phyloP scores from a whole-genome alignment of 2,888 invertebrate genomes.

The Boloria euphrosyne region DNA sequence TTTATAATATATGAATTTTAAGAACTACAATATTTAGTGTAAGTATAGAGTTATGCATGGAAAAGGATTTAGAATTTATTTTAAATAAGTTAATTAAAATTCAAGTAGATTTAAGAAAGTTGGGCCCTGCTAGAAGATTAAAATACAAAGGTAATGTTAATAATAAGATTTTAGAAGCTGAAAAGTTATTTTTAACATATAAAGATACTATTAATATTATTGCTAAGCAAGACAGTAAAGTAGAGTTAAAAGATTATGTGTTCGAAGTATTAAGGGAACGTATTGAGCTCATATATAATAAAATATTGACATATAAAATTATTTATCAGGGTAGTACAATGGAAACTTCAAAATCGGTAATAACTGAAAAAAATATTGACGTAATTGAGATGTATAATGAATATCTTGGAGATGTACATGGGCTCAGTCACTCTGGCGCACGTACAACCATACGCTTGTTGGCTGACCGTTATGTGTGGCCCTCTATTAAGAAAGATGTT shows the following conservation, averaged over 20 bases:
- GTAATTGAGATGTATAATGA: slow-evolving; percentile 2
- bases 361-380: slow-evolving; percentile 1
- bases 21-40: not conserved
- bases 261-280: not conserved
- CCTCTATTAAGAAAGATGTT: slow-evolving; percentile 47
- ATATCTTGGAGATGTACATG: slow-evolving; percentile 27
- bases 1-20: not conserved
- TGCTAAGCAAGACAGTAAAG: not conserved
- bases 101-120: not conserved
- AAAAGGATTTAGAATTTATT: not conserved
- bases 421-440: slow-evolving; percentile 39
- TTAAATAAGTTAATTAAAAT: not conserved
- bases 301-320: not conserved
- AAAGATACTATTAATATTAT: not conserved
- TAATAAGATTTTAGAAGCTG: slow-evolving; percentile 1
- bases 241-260: not conserved
- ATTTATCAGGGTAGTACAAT: not conserved
- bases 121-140: not conserved
- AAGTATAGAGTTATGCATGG: not conserved
- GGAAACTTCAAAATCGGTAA: not conserved
- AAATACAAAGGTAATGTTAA: not conserved
- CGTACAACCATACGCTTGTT: slow-evolving; percentile 42
- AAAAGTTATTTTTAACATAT: not conserved
- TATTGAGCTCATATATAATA: not conserved
- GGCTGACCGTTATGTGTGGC: slow-evolving; percentile 54